phyloP scores from a whole-genome alignment of 2,888 invertebrate genomes.

The Melanophora roralis region DNA sequence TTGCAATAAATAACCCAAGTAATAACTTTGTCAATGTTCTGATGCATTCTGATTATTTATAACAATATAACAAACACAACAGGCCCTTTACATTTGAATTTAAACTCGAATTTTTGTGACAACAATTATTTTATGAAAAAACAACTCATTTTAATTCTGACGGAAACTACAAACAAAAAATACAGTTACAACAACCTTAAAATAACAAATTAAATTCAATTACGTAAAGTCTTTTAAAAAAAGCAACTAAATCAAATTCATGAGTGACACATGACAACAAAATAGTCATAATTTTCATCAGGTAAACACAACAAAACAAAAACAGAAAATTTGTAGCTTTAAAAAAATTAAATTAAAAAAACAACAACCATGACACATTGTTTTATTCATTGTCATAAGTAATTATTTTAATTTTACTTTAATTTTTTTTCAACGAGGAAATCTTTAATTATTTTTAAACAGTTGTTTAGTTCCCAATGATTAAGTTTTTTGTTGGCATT shows the following conservation, averaged over 20 bases:
- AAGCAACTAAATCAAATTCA: slow-evolving; percentile 3
- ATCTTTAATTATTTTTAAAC: background rate
- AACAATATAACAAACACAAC: slow-evolving; percentile 6
- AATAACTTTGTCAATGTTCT: slow-evolving; percentile 40
- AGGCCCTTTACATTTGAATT: too few species aligned
- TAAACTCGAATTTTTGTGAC: background rate
- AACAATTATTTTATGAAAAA: background rate
- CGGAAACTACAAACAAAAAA: slow-evolving; percentile 39
- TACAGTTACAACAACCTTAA: background rate
- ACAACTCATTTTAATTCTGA: background rate
- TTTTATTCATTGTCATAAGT: slow-evolving; percentile 20
- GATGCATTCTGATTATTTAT: background rate
- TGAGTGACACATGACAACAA: slow-evolving; percentile 59
- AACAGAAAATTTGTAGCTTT: background rate
- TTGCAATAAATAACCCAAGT: slow-evolving; percentile 54
- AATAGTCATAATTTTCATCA: slow-evolving; percentile 47
- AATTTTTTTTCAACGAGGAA: background rate
- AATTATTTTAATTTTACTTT: slow-evolving; percentile 18
- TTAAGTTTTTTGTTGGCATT: too few species aligned
- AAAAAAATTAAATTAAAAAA: slow-evolving; percentile 2
- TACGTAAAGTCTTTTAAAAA: slow-evolving; percentile 45
- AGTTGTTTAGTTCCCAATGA: too few species aligned
- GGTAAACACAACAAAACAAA: slow-evolving; percentile 18
- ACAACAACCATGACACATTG: slow-evolving; percentile 16
- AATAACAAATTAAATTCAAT: slow-evolving; percentile 63